Base-by-base conservation (phyloP, 2,888 invertebrate genomes). In the Aspidapion aeneum region DNA sequence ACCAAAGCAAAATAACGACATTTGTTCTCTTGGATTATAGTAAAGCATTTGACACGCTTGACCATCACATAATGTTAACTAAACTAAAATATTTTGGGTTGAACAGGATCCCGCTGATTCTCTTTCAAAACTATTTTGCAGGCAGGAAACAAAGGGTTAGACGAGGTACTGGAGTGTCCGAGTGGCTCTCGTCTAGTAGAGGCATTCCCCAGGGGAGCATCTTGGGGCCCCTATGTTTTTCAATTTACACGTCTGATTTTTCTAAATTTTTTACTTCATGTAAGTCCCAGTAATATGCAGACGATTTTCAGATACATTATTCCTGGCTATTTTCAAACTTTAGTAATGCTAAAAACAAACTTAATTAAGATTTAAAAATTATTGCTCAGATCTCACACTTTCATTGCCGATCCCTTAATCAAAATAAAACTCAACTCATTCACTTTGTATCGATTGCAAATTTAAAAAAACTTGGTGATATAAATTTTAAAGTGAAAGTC, bases 21-120 rank as follows among this genome's bases (percentile, higher is more conserved):
- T n/a, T n/a, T n/a, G n/a, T n/a, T n/a, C n/a, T n/a, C n/a, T n/a
- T n/a, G n/a, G n/a, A n/a, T n/a, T n/a, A n/a, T n/a, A n/a, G n/a
- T n/a, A n/a, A n/a, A n/a, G n/a, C n/a, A n/a, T n/a, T n/a, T n/a
- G n/a, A n/a, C n/a, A n/a, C n/a, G n/a, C n/a, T n/a, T n/a, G n/a
- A n/a, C n/a, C n/a, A n/a, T n/a, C n/a, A n/a, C n/a, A n/a, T n/a
- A n/a, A n/a, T n/a, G n/a, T n/a, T n/a, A n/a, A n/a, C n/a, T n/a
- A 64, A 55, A 18, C 51, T 21, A 50, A 50, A 62, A 62, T 64
- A 57, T 21, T 62, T 56, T 55, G 58, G 58, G 51, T 58, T 58
- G 57, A 49, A 64, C 55, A n/a, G 1, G 9, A 16, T 18, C 3
- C 18, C 57, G n/a, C 35, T 57, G 21, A 3, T n/a, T 9, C 21